Percentiles rank a stretch among this genome's conserved stretches.
Evolutionary conservation across 92 coral and sea anemone genomes (phyloP).

Genomic region (Pocillopora grandis): DNA sequence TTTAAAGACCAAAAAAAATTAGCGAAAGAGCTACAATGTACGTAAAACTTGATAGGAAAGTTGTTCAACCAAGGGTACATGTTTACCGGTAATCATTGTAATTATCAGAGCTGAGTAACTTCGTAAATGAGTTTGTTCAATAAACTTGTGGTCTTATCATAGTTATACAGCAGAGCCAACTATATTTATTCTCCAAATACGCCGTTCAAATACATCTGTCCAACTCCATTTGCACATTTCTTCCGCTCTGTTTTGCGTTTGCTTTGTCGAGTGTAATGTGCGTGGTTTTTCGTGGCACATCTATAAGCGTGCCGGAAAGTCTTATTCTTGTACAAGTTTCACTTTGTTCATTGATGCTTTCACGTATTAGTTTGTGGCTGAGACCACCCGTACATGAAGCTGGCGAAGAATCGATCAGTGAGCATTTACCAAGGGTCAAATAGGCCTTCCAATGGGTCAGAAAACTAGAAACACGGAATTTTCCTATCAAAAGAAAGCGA

Average conservation of each 20-base stretch:
- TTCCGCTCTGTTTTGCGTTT: neutral
- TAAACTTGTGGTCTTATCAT: slow-evolving; percentile 41
- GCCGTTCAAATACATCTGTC: slow-evolving; percentile 20
- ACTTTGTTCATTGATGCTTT: neutral
- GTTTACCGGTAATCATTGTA: slow-evolving; percentile 13
- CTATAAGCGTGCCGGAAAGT: neutral
- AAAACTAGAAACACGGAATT: no score
- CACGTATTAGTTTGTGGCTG: slow-evolving; percentile 1
- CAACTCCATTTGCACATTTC: neutral
- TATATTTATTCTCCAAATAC: slow-evolving; percentile 36
- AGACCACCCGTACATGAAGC: slow-evolving; percentile 23
- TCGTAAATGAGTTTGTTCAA: slow-evolving; percentile 27
- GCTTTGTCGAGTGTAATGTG: neutral
- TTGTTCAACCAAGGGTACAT: neutral
- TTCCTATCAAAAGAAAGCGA: no score
- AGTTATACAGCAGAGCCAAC: slow-evolving; percentile 13
- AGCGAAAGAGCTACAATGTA: neutral
- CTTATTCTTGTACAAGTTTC: neutral
- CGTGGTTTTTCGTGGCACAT: neutral
- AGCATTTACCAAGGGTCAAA: neutral
- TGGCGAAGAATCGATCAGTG: neutral
- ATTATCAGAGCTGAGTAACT: neutral
- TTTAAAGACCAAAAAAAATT: neutral
- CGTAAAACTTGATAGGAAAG: neutral
- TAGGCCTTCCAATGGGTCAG: neutral